phyloP scores from a whole-genome alignment of 2,113 vertebrate genomes.

The Grantiella picta region DNA sequence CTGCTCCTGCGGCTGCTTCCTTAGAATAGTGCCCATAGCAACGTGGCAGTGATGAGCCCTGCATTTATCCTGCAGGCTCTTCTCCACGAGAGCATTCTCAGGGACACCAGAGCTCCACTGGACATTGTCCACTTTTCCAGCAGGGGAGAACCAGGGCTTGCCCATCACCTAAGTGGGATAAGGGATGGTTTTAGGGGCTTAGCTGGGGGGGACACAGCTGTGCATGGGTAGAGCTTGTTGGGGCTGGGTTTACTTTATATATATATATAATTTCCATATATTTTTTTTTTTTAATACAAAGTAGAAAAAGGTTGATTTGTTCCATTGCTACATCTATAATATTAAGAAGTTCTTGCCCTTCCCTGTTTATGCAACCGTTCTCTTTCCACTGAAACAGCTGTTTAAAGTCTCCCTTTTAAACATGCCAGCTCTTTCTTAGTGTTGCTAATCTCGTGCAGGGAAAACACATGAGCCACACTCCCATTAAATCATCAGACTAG shows the following conservation, averaged over 20 bases:
- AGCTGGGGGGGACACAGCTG: rapidly evolving
- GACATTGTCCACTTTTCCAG: not conserved
- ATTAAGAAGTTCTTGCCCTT: not conserved
- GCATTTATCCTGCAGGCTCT: not conserved
- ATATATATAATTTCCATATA: too few relatives aligned
- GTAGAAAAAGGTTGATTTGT: not conserved
- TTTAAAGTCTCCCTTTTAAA: not conserved
- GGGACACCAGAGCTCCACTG: not conserved
- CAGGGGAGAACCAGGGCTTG: not conserved
- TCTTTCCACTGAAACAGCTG: not conserved
- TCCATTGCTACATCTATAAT: not conserved
- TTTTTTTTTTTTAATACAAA: not conserved
- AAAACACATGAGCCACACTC: not conserved
- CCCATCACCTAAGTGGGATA: not conserved
- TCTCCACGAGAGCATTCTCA: not conserved
- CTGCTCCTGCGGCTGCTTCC: not conserved
- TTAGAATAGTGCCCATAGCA: not conserved
- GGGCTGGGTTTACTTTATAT: not conserved
- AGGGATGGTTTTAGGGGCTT: not conserved
- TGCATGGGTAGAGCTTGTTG: rapidly evolving
- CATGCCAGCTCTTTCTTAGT: not conserved
- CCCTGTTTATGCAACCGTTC: not conserved
- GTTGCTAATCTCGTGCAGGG: not conserved
- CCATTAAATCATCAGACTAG: not conserved
- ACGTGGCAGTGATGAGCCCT: not conserved